These are phyloP conservation scores for Rhineura floridana DNA, from an alignment of 2,113 vertebrate species.

Conservation along the genomic window DNA sequence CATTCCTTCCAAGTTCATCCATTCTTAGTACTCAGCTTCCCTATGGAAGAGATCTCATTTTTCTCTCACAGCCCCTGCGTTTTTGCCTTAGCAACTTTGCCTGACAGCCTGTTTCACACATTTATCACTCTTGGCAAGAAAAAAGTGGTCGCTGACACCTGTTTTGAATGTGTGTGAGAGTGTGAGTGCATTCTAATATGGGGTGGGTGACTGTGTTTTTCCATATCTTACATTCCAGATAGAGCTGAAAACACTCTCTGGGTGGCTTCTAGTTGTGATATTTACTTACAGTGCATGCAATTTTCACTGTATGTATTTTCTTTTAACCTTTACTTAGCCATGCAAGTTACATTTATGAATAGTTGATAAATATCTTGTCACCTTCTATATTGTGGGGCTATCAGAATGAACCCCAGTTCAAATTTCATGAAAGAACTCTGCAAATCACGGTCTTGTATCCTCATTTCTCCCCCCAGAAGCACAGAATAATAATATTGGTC, in stretches of 20 bases:
- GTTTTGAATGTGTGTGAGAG: conserved; percentile 44
- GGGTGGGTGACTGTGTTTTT: not conserved
- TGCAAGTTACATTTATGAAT: not conserved
- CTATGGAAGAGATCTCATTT: conserved; percentile 49
- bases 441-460: too few relatives aligned
- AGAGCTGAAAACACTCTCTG: conserved; percentile 11
- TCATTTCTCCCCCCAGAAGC: too few relatives aligned
- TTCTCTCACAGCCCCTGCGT: conserved; percentile 46
- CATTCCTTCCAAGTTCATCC: conserved; percentile 44
- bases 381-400: too few relatives aligned
- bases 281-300: not conserved
- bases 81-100: conserved; percentile 57
- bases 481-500: not conserved
- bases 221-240: not conserved
- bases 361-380: not conserved
- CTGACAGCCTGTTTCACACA: conserved; percentile 51
- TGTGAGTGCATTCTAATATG: conserved; percentile 34
- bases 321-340: not conserved
- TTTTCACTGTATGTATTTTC: not conserved
- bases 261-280: not conserved
- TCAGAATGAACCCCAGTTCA: not conserved
- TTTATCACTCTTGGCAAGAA: conserved; percentile 57
- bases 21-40: conserved; percentile 41
- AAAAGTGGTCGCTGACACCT: conserved; percentile 40
- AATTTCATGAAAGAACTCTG: not conserved